Evolutionary conservation across 2,888 invertebrate species (phyloP), one percentile per base, ranked within the genome.

Genomic region (Dryococelus australis): DNA sequence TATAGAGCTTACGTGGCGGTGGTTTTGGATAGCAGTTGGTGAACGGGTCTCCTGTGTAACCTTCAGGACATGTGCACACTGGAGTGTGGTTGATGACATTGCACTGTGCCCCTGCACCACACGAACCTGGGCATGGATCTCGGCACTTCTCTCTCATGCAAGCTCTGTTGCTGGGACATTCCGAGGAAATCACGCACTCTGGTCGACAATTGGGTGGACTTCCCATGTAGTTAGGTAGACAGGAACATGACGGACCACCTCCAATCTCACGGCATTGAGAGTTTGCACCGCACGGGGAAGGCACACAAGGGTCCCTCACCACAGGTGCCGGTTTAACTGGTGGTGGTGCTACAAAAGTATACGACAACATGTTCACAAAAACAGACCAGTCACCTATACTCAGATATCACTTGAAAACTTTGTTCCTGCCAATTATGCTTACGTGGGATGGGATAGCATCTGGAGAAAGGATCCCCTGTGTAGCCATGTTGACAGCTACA

Each of bases 391-490:
- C 16, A 1, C 47, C 47, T 47, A 47, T 13, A 47, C 8, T 10
- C 16, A 47, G 16, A 47, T 47, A 47, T 47, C 47, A 47, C 10
- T 0, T 10, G 47, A 47, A 0, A 47, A 47, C 10, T 47, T 13
- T 0, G 12, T 16, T 13, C 10, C 10, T 47, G 47, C 47, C 47
- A 47, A 47, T 47, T 47, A 43, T 43, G 80, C 90, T 91, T 91
- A 86, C 88, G 85, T 87, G 91, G 91, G 85, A 89, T 91, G 65
- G 95, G 94, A 88, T 94, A 94, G 91, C 97, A 97, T 91, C 95
- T 95, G 79, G 95, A 94, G 91, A 97, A 97, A 85, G 96, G 96
- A 92, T 96, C 95, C 85, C 97, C 97, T 3, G 96, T 96, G 92
- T 94, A 95, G 43, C 95, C 95, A 65, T 93, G 91, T 0, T 95